These are phyloP conservation scores for Lasioglossum albipes DNA, from an alignment of 1,140 invertebrate genomes.

Conservation along the genomic window DNA sequence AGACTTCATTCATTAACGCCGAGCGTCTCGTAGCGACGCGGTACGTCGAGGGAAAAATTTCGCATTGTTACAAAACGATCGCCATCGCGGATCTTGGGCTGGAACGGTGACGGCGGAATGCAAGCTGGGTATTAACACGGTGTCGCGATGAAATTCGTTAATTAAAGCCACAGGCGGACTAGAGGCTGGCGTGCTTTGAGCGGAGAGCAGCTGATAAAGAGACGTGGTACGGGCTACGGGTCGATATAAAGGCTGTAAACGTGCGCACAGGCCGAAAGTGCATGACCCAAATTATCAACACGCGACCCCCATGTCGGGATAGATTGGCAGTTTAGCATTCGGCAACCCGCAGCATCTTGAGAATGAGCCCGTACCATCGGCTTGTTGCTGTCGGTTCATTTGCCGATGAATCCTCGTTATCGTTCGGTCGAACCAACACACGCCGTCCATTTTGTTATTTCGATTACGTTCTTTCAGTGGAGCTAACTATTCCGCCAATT, in stretches of 20 bases:
- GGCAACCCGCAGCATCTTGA: constrained; percentile 23
- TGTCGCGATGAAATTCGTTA: constrained; percentile 26
- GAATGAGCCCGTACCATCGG: constrained; percentile 11
- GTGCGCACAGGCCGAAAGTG: constrained; percentile 46
- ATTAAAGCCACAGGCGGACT: constrained; percentile 11
- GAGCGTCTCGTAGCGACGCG: neutral
- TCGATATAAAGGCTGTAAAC: constrained; percentile 39
- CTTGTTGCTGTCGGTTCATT: neutral
- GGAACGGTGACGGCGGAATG: neutral
- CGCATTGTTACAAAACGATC: neutral
- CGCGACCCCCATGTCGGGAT: constrained; percentile 35
- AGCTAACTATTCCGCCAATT: no score
- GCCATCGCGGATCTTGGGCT: neutral
- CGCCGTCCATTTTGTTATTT: neutral
- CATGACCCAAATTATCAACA: constrained; percentile 58
- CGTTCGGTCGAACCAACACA: neutral
- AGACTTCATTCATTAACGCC: neutral
- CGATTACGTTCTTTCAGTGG: neutral
- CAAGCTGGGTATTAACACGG: neutral
- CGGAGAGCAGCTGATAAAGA: constrained; percentile 11
- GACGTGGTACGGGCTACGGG: neutral
- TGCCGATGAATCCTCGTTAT: neutral
- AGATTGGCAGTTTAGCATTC: constrained; percentile 23
- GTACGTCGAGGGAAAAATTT: neutral
- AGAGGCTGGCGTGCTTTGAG: neutral